These are phyloP conservation scores for Brienomyrus brachyistius DNA, from an alignment of 2,113 vertebrate genomes.

Conservation along the genomic window DNA sequence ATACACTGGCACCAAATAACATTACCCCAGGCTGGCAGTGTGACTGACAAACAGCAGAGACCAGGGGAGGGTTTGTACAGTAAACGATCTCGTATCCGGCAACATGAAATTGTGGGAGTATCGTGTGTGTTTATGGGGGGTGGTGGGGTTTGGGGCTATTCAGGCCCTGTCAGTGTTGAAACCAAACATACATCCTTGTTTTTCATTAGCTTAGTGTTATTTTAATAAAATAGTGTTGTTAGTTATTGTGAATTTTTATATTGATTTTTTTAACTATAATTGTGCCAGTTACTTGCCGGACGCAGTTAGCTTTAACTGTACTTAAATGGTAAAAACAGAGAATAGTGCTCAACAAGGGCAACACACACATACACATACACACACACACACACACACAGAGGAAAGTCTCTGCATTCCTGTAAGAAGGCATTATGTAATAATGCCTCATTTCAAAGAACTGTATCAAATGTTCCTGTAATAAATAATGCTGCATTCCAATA, in stretches of 20 bases:
- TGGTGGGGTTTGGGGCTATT: too few species aligned
- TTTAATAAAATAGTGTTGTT: too few species aligned
- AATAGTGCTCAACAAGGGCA: background rate
- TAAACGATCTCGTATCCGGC: background rate
- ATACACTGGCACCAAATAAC: background rate
- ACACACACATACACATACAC: background rate
- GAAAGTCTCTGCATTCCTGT: background rate
- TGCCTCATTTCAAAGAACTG: too few species aligned
- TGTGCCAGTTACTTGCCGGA: too few species aligned
- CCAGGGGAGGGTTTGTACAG: background rate
- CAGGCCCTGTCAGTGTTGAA: too few species aligned
- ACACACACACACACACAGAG: background rate
- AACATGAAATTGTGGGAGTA: background rate
- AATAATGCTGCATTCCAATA: background rate
- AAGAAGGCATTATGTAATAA: background rate
- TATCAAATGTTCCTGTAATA: background rate
- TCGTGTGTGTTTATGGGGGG: too few species aligned
- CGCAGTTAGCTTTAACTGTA: too few species aligned
- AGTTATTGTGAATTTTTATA: too few species aligned
- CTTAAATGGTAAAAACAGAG: too few species aligned
- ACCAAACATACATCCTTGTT: too few species aligned
- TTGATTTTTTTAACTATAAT: background rate
- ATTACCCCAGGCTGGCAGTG: background rate
- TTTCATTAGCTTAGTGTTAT: too few species aligned
- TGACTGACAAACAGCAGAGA: background rate